phyloP scores from a whole-genome alignment of 2,888 invertebrate species.

The Phytoseiulus persimilis region DNA sequence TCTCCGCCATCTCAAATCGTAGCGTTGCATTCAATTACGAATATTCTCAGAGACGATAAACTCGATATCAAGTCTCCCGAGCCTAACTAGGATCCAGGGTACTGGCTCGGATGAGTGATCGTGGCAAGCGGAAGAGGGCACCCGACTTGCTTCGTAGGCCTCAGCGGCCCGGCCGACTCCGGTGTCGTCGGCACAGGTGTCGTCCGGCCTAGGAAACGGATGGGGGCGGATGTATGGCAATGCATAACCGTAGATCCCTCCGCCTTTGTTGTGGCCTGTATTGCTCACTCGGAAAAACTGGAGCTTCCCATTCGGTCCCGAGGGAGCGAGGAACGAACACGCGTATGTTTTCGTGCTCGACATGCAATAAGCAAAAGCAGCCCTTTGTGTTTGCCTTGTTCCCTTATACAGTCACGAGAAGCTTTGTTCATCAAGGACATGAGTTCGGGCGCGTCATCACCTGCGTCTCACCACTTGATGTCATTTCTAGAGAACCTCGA shows the following conservation, averaged over 20 bases:
- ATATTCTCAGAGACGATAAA: too few relatives aligned
- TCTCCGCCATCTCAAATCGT: too few relatives aligned
- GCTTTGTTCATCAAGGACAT: background rate
- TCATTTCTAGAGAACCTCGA: too few relatives aligned
- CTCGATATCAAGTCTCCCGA: too few relatives aligned
- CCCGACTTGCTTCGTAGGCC: too few relatives aligned
- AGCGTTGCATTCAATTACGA: too few relatives aligned
- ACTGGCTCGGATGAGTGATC: too few relatives aligned
- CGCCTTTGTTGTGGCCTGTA: background rate
- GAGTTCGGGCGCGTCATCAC: background rate
- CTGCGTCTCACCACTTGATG: too few relatives aligned
- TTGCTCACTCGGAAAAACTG: background rate
- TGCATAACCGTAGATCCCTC: background rate
- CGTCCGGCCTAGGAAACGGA: background rate
- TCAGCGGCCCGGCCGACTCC: background rate
- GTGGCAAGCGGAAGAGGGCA: too few relatives aligned
- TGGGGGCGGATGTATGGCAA: background rate
- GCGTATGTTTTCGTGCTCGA: background rate
- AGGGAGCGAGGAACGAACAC: background rate
- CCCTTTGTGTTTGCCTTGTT: background rate
- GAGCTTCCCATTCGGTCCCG: background rate
- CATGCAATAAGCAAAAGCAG: background rate
- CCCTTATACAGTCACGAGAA: background rate
- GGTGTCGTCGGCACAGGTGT: background rate
- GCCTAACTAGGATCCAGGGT: too few relatives aligned